Evolutionary conservation across 1,140 invertebrate species (phyloP).

Genomic region (Himalopsyche phryganea): DNA sequence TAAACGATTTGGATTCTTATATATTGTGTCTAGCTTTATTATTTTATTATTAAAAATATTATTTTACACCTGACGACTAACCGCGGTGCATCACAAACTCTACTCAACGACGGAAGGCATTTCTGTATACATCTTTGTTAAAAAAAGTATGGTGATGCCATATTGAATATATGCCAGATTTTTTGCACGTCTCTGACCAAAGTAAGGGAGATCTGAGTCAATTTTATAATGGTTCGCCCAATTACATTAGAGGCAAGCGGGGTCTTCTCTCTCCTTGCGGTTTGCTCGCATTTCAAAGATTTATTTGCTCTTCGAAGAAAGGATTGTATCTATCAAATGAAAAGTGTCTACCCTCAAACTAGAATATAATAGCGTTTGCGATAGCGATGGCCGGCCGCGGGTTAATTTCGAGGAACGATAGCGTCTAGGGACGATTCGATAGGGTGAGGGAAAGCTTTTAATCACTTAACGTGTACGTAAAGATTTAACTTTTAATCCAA

Average conservation of each 20-base stretch:
- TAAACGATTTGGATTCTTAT: too few species aligned
- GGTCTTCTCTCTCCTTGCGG: not conserved
- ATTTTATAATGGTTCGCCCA: constrained; percentile 32
- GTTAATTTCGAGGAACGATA: constrained; percentile 21
- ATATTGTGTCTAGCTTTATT: too few species aligned
- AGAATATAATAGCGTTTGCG: constrained; percentile 22
- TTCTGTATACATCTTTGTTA: too few species aligned
- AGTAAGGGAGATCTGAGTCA: constrained; percentile 14
- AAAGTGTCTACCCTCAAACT: constrained; percentile 23
- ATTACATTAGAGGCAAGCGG: constrained; percentile 28
- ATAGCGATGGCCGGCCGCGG: constrained; percentile 5
- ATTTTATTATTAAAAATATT: too few species aligned
- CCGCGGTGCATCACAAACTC: too few species aligned
- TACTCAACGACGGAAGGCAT: too few species aligned
- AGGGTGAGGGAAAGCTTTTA: constrained; percentile 13
- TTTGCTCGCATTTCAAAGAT: constrained; percentile 22
- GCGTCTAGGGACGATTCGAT: not conserved
- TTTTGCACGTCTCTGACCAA: not conserved
- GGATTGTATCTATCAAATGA: constrained; percentile 33
- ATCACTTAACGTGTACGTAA: constrained; percentile 26
- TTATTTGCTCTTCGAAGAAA: constrained; percentile 31
- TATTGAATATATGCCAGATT: too few species aligned
- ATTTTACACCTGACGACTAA: too few species aligned
- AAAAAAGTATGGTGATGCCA: too few species aligned
- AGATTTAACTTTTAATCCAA: not conserved